Base-by-base conservation (phyloP, 2,888 invertebrate genomes). In the Tachina fera region DNA sequence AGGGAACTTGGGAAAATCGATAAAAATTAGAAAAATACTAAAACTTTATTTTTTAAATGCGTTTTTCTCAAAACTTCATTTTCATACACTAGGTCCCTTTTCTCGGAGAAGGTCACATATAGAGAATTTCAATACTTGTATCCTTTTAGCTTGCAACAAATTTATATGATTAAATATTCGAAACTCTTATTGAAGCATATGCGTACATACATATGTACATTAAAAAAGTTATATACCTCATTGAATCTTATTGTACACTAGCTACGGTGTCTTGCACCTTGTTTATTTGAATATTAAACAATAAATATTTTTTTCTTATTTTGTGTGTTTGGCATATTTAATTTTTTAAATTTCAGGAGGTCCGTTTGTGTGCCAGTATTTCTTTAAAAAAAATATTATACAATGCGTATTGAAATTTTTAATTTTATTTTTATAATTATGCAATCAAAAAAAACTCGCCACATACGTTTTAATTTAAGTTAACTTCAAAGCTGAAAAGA, bases 321-420 rank as follows among this genome's bases (percentile, higher is more conserved):
- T 77, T 65, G 67, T 83, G 83, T 77, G 83, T 19, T 16, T 70
- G 58, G 83, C 63, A 83, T 83, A 65, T 58, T 72, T 60, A 83
- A 72, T 72, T 72, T 65, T 1, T 16, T 53, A 43, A 75, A 10
- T 39, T 13, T 51, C 11, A 14, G n/a, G 10, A 75, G 75, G n/a
- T 75, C 65, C 31, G 43, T 1, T 0, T 22, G 14, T 16, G 41
- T 43, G 3, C n/a, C 31, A 68, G 49, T 11, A 67, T 31, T 67
- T 67, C n/a, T 60, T 39, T 11, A 47, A 60, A 14, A 13, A 41
- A 14, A 1, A n/a, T 45, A n/a, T 60, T 49, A 68, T 51, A 11
- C 49, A 49, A 68, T n/a, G 49, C 60, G 77, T 43, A 47, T 49
- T 39, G n/a, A 77, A 41, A 14, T 53, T 61, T 39, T 79, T 9